A percentile compares a stretch with the other conserved stretches of the same genome.
phyloP scores from a whole-genome alignment of 2,113 vertebrate species.

The Muntiacus muntjak region DNA sequence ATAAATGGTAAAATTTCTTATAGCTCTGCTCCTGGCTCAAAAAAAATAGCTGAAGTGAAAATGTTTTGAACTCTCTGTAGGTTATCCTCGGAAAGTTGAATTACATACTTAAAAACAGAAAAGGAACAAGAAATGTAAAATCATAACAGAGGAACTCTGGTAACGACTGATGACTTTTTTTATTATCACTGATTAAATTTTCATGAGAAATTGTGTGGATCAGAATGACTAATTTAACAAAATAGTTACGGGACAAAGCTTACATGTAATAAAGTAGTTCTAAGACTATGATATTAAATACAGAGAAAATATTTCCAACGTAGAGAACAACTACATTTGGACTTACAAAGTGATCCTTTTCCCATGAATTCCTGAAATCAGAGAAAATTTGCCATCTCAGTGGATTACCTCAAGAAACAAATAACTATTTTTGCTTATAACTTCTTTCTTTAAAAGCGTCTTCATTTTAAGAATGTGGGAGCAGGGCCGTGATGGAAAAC shows the following conservation, averaged over 20 bases:
- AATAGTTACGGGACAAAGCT: neutral
- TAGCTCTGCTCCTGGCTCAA: neutral
- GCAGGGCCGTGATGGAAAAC: neutral
- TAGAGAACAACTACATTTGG: neutral
- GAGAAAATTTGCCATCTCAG: neutral
- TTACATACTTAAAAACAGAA: conserved; percentile 5
- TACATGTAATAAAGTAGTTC: neutral
- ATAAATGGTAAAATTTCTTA: neutral
- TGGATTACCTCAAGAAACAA: neutral
- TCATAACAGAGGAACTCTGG: neutral
- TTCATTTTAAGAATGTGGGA: neutral
- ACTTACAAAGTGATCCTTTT: neutral
- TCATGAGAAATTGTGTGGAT: neutral
- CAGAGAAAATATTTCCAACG: conserved; percentile 19
- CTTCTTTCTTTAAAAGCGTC: conserved; percentile 19
- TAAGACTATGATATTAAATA: conserved; percentile 5
- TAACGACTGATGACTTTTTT: neutral
- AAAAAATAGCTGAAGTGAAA: neutral
- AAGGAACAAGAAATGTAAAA: neutral
- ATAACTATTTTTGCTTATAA: neutral
- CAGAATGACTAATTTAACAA: neutral
- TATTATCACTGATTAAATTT: neutral
- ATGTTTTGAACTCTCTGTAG: neutral
- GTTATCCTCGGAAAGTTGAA: neutral
- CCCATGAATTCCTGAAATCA: neutral